Conservation (phyloP, 2,113 vertebrate species). For the Megaceryle maxima region DNA sequence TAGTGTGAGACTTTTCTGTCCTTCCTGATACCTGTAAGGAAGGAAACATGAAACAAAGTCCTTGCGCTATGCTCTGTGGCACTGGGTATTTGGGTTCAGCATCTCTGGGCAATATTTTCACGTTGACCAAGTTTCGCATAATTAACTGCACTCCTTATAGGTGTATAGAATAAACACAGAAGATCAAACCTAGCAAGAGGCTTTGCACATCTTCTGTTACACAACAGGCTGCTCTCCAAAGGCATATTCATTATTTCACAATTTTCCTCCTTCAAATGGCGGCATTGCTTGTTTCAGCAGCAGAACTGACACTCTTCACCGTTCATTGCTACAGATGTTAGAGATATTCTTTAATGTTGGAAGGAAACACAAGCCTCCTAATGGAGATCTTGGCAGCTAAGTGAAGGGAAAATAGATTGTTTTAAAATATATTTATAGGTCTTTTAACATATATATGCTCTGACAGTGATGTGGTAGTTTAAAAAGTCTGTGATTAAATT, state of each 20-base stretch:
- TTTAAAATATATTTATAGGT: slow-evolving; percentile 58
- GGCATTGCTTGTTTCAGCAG: slow-evolving; percentile 20
- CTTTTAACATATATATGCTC: slow-evolving; percentile 46
- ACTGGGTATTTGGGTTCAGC: neutral
- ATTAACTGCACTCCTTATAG: neutral
- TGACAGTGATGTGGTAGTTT: slow-evolving; percentile 53
- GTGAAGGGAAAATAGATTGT: slow-evolving; percentile 56
- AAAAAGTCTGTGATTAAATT: slow-evolving; percentile 53
- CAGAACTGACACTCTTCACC: slow-evolving; percentile 38
- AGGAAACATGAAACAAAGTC: neutral
- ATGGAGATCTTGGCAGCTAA: slow-evolving; percentile 64
- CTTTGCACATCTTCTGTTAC: neutral
- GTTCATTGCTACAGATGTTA: slow-evolving; percentile 17
- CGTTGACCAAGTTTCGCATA: neutral
- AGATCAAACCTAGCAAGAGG: neutral
- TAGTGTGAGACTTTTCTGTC: neutral
- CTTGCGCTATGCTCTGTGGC: neutral
- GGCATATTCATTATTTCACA: slow-evolving; percentile 13
- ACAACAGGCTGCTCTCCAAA: neutral
- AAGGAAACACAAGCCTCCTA: slow-evolving; percentile 60
- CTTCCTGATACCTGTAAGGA: neutral
- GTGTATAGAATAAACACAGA: neutral
- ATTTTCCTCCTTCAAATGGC: slow-evolving; percentile 9
- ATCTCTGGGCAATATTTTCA: neutral
- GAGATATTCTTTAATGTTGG: slow-evolving; percentile 56